phyloP scores from a whole-genome alignment of 1,140 invertebrate species.

The Drusus annulatus region DNA sequence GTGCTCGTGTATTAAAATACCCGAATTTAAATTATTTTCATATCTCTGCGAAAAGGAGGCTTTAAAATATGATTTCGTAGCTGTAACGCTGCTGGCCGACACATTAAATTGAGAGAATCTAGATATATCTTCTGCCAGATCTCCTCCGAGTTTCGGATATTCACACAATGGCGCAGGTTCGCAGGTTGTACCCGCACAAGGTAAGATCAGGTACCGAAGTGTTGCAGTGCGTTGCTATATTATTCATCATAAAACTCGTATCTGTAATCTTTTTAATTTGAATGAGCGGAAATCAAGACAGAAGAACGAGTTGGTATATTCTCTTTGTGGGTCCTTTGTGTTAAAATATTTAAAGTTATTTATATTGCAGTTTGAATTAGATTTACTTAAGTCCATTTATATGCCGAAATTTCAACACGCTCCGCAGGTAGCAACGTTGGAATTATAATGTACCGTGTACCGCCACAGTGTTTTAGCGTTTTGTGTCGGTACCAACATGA shows the following conservation, averaged over 20 bases:
- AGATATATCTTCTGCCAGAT: neutral
- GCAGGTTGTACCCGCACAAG: neutral
- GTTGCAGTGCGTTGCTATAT: neutral
- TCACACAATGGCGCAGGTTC: neutral
- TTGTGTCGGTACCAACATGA: neutral
- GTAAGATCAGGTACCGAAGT: neutral
- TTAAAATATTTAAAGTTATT: neutral
- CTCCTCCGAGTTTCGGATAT: neutral
- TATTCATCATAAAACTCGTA: neutral
- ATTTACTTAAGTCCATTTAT: neutral
- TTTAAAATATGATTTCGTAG: neutral
- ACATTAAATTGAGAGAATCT: neutral
- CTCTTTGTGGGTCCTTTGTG: constrained; percentile 3
- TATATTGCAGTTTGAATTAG: neutral
- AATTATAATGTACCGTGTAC: neutral
- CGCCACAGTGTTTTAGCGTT: neutral
- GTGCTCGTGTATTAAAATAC: neutral
- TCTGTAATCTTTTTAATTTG: constrained; percentile 29
- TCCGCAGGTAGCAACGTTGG: neutral
- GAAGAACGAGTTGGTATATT: neutral
- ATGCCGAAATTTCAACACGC: constrained; percentile 1
- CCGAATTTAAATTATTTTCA: neutral
- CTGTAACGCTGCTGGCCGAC: neutral
- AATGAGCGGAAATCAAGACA: constrained; percentile 31
- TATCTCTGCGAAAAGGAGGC: neutral